Evolutionary conservation across 2,888 invertebrate genomes (phyloP).

Genomic region (Xanthostigma xanthostigma): DNA sequence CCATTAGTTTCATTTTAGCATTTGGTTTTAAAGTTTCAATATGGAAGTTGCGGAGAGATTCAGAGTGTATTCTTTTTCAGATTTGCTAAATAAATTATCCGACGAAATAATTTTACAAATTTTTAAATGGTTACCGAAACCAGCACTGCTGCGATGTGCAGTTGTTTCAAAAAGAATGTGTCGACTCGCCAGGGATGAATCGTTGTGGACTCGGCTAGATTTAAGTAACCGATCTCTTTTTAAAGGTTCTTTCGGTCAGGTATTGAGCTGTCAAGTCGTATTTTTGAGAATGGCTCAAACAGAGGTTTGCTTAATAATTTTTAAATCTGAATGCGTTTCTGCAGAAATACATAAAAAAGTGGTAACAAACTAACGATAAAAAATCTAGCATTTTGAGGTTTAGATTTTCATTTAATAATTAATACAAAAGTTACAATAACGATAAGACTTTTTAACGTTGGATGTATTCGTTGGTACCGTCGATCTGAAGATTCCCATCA

Average conservation of each 20-base stretch:
- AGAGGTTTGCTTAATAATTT: conserved; percentile 39
- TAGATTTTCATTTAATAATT: too few relatives aligned
- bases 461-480: too few relatives aligned
- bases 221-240: conserved; percentile 53
- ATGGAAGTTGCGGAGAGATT: too few relatives aligned
- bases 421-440: too few relatives aligned
- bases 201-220: conserved; percentile 74
- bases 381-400: too few relatives aligned
- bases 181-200: conserved; percentile 65
- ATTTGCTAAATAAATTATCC: conserved; percentile 59
- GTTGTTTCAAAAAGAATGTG: conserved; percentile 68
- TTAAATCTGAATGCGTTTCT: too few relatives aligned
- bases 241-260: conserved; percentile 53
- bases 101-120: conserved; percentile 78
- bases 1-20: conserved; percentile 23
- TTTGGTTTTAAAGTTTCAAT: conserved; percentile 16
- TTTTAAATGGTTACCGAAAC: conserved; percentile 70
- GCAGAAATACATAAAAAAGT: too few relatives aligned
- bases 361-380: too few relatives aligned
- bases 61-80: conserved; percentile 28
- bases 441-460: too few relatives aligned
- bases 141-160: conserved; percentile 51
- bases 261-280: conserved; percentile 62
- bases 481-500: too few relatives aligned
- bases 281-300: conserved; percentile 66